Evolutionary conservation across 2,113 vertebrate genomes (phyloP).

Genomic region (Strigops habroptila): DNA sequence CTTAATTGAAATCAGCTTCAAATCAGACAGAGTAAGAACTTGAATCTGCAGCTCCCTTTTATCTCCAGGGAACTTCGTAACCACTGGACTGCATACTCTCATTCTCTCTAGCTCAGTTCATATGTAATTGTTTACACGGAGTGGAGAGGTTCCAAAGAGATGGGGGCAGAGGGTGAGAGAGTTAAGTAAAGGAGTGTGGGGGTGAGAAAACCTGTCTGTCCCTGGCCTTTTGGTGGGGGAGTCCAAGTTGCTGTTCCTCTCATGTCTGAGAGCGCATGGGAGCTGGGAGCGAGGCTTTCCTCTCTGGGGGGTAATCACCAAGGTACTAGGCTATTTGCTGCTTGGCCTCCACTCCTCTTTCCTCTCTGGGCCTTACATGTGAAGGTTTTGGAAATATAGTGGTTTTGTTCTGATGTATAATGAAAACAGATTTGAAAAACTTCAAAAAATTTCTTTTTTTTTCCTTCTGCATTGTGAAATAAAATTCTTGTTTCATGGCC

Average conservation of each 20-base stretch:
- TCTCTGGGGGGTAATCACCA: neutral
- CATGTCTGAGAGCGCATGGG: neutral
- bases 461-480: neutral
- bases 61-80: slow-evolving; percentile 41
- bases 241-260: neutral
- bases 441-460: neutral
- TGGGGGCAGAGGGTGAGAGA: neutral
- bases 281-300: neutral
- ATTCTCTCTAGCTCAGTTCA: neutral
- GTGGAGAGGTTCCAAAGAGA: slow-evolving; percentile 9
- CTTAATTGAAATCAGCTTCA: slow-evolving; percentile 56
- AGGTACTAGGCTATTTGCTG: neutral
- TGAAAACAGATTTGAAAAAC: neutral
- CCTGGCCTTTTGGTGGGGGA: neutral
- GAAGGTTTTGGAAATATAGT: neutral
- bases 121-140: neutral
- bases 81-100: slow-evolving; percentile 13
- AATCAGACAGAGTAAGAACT: neutral
- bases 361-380: neutral
- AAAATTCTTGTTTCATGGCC: neutral
- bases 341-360: neutral
- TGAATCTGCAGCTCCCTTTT: slow-evolving; percentile 31
- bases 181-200: neutral
- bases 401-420: neutral
- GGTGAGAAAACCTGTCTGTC: neutral